These are phyloP conservation scores for Teleiodes luculella DNA, from an alignment of 2,888 invertebrate genomes.

Conservation along the genomic window DNA sequence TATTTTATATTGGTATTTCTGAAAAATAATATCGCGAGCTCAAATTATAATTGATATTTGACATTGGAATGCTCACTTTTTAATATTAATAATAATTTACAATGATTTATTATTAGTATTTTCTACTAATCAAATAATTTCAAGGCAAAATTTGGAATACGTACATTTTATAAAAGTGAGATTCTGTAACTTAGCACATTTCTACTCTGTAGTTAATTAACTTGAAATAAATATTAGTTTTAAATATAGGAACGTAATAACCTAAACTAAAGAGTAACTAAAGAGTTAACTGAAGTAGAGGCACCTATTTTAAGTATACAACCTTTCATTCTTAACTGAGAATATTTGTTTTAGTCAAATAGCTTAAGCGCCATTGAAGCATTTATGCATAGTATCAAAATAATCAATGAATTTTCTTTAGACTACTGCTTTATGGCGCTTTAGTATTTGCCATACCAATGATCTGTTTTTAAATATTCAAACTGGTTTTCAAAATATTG, in stretches of 20 bases:
- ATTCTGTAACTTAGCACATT: constrained; percentile 28
- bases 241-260: constrained; percentile 64
- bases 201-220: neutral
- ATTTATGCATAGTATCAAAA: neutral
- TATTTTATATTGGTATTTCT: too few species aligned
- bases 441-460: neutral
- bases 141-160: constrained; percentile 18
- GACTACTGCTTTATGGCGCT: neutral
- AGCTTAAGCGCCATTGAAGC: neutral
- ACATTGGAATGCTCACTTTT: too few species aligned
- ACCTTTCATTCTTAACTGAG: constrained; percentile 22
- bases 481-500: neutral
- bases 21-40: too few species aligned
- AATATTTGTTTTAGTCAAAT: neutral
- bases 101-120: too few species aligned
- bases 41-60: too few species aligned
- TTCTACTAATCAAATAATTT: neutral
- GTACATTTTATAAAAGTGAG: constrained; percentile 30
- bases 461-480: neutral
- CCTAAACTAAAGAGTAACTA: constrained; percentile 33
- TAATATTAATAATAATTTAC: too few species aligned
- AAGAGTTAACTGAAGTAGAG: constrained; percentile 14
- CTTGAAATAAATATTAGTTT: constrained; percentile 39
- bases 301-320: constrained; percentile 22
- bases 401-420: too few species aligned